A percentile compares a stretch with the other conserved stretches of the same genome.
These are phyloP conservation scores for Aporrectodea caliginosa DNA, from an alignment of 1,140 invertebrate genomes.

Conservation along the genomic window DNA sequence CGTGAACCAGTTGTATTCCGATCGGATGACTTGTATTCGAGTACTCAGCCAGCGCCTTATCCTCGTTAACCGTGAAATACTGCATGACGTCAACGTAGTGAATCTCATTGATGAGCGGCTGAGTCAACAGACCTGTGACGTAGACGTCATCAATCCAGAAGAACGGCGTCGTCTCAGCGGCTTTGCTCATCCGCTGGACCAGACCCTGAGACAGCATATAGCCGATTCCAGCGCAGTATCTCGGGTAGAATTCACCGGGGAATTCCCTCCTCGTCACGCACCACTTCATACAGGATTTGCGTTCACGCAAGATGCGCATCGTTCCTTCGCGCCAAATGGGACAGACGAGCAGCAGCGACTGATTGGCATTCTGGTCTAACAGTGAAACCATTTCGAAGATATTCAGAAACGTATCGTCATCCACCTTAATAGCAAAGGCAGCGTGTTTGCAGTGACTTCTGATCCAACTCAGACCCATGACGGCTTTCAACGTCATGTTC, in stretches of 20 bases:
- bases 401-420: constrained; percentile 60
- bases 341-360: neutral
- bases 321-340: neutral
- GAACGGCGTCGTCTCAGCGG: constrained; percentile 43
- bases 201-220: constrained; percentile 54
- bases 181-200: constrained; percentile 45
- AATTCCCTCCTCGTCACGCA: constrained; percentile 52
- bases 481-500: constrained; percentile 80
- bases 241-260: constrained; percentile 51
- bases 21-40: neutral
- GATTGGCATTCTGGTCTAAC: constrained; percentile 28
- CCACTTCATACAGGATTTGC: constrained; percentile 48
- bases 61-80: neutral
- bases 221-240: constrained; percentile 57
- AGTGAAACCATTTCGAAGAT: constrained; percentile 34
- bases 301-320: constrained; percentile 16
- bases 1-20: neutral
- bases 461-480: constrained; percentile 76
- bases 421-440: constrained; percentile 55
- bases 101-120: constrained; percentile 34
- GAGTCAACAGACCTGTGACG: constrained; percentile 50
- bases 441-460: constrained; percentile 65
- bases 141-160: constrained; percentile 57
- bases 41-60: neutral
- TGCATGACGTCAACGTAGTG: neutral